A percentile compares a stretch with the other conserved stretches of the same genome.
phyloP scores from a whole-genome alignment of 2,888 invertebrate species.

The Meganola albula region DNA sequence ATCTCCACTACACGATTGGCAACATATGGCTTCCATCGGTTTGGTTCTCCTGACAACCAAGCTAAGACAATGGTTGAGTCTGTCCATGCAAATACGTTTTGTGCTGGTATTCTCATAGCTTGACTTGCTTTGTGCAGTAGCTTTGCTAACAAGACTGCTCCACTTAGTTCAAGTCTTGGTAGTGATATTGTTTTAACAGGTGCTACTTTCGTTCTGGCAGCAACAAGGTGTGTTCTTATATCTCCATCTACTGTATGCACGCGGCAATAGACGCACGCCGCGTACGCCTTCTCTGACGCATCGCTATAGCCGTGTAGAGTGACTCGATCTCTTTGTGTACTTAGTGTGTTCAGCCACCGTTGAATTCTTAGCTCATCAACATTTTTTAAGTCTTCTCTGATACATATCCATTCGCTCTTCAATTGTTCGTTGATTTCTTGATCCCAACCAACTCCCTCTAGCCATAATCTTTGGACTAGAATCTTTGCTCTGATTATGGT shows the following conservation, averaged over 20 bases:
- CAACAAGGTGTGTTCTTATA: background rate
- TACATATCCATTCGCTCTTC: background rate
- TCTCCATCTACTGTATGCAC: background rate
- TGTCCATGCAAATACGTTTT: slow-evolving; percentile 1
- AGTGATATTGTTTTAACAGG: slow-evolving; percentile 5
- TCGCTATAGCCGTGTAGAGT: slow-evolving; percentile 1
- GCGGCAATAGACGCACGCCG: background rate
- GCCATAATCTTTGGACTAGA: slow-evolving; percentile 3
- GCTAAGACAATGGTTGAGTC: slow-evolving; percentile 1
- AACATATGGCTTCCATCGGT: background rate
- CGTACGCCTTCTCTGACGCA: slow-evolving; percentile 1
- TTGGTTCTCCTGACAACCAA: slow-evolving; percentile 1
- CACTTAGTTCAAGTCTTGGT: slow-evolving; percentile 4
- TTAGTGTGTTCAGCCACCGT: slow-evolving; percentile 1
- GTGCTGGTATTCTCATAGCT: slow-evolving; percentile 2
- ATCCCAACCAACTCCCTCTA: background rate
- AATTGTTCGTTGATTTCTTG: background rate
- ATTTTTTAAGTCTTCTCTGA: background rate
- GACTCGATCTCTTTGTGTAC: background rate
- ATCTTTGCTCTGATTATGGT: background rate
- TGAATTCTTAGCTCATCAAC: background rate
- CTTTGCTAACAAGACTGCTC: background rate
- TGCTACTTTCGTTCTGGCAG: slow-evolving; percentile 3
- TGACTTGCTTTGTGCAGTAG: background rate
- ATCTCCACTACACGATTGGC: slow-evolving; percentile 1